Evolutionary conservation across 2,113 vertebrate species (phyloP).

Genomic region (Spermophilus dauricus): DNA sequence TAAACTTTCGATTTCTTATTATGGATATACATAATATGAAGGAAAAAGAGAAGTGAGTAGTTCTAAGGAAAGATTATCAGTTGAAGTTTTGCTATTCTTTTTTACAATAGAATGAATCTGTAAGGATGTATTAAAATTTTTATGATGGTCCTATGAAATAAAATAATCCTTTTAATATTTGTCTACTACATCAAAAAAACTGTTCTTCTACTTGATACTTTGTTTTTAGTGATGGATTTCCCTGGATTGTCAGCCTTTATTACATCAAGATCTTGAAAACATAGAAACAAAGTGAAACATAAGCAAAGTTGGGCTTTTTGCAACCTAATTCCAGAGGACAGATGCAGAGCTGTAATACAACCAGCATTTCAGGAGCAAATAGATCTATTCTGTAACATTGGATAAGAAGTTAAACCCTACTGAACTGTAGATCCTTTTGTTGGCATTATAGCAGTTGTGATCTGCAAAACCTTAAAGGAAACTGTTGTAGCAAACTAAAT

Average conservation of each 20-base stretch:
- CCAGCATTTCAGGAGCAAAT: constrained; percentile 35
- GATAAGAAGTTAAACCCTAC: not conserved
- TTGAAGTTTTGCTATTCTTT: constrained; percentile 18
- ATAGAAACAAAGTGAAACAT: constrained; percentile 32
- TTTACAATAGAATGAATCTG: constrained; percentile 23
- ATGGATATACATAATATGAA: not conserved
- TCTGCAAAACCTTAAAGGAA: constrained; percentile 49
- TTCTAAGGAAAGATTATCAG: constrained; percentile 1
- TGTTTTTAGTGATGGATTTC: constrained; percentile 6
- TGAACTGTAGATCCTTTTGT: constrained; percentile 1
- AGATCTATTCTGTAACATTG: constrained; percentile 41
- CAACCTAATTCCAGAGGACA: constrained; percentile 50
- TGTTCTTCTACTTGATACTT: constrained; percentile 26
- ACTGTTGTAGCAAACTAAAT: constrained; percentile 32
- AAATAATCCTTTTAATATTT: constrained; percentile 20
- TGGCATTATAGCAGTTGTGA: constrained; percentile 58
- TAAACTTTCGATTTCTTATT: constrained; percentile 23
- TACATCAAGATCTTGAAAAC: constrained; percentile 54
- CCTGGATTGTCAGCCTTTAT: not conserved
- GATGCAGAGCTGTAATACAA: constrained; percentile 59
- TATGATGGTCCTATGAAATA: not conserved
- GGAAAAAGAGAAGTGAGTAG: constrained; percentile 19
- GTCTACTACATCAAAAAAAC: not conserved
- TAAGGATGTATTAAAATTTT: constrained; percentile 19
- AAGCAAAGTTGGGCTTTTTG: constrained; percentile 59